These are phyloP conservation scores for Diacarnus erythraeanus DNA, from an alignment of 37 sponge, comb jelly and placozoan species.

Conservation along the genomic window DNA sequence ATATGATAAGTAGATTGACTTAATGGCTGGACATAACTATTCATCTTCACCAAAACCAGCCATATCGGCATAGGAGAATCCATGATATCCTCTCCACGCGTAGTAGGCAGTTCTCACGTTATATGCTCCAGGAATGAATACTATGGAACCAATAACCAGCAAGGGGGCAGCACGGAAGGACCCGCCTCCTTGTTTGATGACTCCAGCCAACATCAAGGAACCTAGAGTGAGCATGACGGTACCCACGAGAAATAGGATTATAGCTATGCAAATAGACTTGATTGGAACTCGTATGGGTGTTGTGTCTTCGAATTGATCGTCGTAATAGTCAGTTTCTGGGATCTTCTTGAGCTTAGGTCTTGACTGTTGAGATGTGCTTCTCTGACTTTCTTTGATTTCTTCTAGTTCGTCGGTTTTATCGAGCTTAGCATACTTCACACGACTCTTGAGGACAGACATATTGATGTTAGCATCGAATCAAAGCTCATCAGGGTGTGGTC, in stretches of 20 bases:
- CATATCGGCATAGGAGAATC: slow-evolving; percentile 59
- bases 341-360: not conserved
- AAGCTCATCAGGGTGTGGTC: too few relatives aligned
- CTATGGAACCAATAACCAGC: slow-evolving; percentile 37
- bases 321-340: slow-evolving; percentile 17
- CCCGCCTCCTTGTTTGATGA: slow-evolving; percentile 10
- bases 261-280: slow-evolving; percentile 41
- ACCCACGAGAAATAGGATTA: slow-evolving; percentile 32
- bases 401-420: not conserved
- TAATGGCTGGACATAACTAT: too few relatives aligned
- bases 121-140: slow-evolving; percentile 59
- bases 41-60: slow-evolving; percentile 32
- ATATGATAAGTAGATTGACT: too few relatives aligned
- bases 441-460: not conserved
- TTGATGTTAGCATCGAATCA: too few relatives aligned
- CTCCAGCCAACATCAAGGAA: slow-evolving; percentile 40
- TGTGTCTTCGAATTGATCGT: slow-evolving; percentile 30
- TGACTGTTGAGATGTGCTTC: not conserved
- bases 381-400: not conserved
- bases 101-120: slow-evolving; percentile 59
- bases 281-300: slow-evolving; percentile 17
- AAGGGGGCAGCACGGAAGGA: slow-evolving; percentile 24
- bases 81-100: slow-evolving; percentile 57
- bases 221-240: slow-evolving; percentile 35
- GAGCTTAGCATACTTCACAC: slow-evolving; percentile 16